Percentiles rank a stretch among this genome's conserved stretches.
Evolutionary conservation across 2,797 vertebrate species (phyloP).

Genomic region (Aratinga solstitialis): DNA sequence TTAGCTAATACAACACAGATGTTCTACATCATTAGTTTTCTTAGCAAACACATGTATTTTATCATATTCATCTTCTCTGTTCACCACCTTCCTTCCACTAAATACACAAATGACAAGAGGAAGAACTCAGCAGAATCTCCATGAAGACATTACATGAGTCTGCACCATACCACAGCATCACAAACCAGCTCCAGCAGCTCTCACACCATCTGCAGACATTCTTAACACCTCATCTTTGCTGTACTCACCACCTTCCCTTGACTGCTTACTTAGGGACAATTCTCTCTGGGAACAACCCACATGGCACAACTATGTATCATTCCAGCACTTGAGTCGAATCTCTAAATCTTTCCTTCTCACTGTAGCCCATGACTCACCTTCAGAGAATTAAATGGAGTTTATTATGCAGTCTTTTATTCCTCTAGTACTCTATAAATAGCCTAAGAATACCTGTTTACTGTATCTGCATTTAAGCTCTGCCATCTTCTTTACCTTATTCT

Average conservation of each 20-base stretch:
- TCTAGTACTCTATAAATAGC: background rate
- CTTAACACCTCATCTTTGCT: background rate
- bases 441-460: constrained; percentile 12
- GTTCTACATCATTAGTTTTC: background rate
- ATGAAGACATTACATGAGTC: background rate
- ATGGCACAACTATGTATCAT: background rate
- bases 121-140: background rate
- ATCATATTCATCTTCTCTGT: background rate
- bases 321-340: background rate
- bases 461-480: background rate
- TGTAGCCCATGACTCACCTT: constrained; percentile 24
- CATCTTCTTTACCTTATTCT: constrained; percentile 26
- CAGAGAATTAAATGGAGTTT: background rate
- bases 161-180: background rate
- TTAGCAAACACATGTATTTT: background rate
- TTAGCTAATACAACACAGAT: background rate
- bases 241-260: background rate
- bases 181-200: background rate
- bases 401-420: constrained; percentile 16
- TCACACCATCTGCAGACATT: background rate
- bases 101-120: background rate
- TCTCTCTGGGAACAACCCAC: background rate
- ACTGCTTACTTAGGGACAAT: background rate
- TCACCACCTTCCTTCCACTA: background rate
- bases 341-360: background rate